These are phyloP conservation scores for Neria commutata DNA, from an alignment of 2,888 invertebrate genomes.

Conservation along the genomic window DNA sequence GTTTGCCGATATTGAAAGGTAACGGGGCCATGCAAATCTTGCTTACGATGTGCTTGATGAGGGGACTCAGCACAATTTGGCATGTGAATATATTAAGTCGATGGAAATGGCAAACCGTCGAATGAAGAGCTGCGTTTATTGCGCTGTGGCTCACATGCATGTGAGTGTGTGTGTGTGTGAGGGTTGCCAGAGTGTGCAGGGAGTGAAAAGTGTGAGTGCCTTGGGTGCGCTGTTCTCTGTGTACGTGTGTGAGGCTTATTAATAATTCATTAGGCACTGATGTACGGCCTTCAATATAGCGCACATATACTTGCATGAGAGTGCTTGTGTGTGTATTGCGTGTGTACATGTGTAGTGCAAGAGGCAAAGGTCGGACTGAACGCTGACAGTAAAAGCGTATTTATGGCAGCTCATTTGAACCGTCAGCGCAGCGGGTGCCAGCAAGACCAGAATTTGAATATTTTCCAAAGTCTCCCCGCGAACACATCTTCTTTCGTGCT, in stretches of 20 bases:
- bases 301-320: not conserved
- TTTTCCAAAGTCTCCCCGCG: not conserved
- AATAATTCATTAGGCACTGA: conserved; percentile 50
- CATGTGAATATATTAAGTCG: no score
- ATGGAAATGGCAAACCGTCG: no score
- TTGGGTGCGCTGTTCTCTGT: not conserved
- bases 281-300: not conserved
- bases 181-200: not conserved
- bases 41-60: conserved; percentile 2
- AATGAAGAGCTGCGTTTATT: not conserved
- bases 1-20: no score
- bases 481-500: not conserved
- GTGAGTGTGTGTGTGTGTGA: not conserved
- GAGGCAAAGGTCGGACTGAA: not conserved
- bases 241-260: conserved; percentile 42
- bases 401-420: not conserved
- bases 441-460: not conserved
- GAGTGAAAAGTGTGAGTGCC: not conserved
- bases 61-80: not conserved
- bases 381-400: not conserved
- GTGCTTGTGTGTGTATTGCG: no score
- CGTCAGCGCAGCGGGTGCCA: no score
- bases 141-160: not conserved
- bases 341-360: no score
- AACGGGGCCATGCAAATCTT: no score